phyloP scores from a whole-genome alignment of 2,888 invertebrate species.

The Griposia aprilina region DNA sequence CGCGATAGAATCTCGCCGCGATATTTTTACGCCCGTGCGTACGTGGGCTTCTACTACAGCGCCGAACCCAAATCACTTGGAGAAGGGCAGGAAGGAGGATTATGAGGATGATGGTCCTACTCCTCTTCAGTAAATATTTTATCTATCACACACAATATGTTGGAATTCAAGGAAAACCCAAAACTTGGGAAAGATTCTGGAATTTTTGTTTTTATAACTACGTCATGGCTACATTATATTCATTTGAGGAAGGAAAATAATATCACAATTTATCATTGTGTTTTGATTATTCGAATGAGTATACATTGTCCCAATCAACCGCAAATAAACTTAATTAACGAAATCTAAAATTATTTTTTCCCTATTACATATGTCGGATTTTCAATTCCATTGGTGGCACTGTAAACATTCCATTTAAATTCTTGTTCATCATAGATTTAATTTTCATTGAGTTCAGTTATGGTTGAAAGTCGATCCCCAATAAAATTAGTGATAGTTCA shows the following conservation, averaged over 20 bases:
- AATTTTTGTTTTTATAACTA: conserved; percentile 6
- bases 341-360: neutral
- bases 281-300: conserved; percentile 27
- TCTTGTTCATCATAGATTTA: neutral
- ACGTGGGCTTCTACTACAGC: too few relatives aligned
- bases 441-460: conserved; percentile 23
- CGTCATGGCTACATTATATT: neutral
- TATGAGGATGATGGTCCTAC: neutral
- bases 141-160: neutral
- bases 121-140: conserved; percentile 1
- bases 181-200: conserved; percentile 7
- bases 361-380: neutral
- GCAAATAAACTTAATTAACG: conserved; percentile 36
- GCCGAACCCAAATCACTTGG: neutral
- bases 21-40: too few relatives aligned
- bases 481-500: conserved; percentile 70
- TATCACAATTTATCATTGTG: conserved; percentile 14
- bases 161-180: conserved; percentile 6
- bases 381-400: neutral
- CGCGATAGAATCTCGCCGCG: too few relatives aligned
- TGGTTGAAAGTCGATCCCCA: conserved; percentile 35
- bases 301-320: conserved; percentile 25
- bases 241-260: conserved; percentile 42
- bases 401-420: neutral
- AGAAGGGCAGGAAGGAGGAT: neutral